A percentile compares a stretch with the other conserved stretches of the same genome.
phyloP scores from a whole-genome alignment of 2,113 vertebrate genomes.

The Capreolus pygargus region DNA sequence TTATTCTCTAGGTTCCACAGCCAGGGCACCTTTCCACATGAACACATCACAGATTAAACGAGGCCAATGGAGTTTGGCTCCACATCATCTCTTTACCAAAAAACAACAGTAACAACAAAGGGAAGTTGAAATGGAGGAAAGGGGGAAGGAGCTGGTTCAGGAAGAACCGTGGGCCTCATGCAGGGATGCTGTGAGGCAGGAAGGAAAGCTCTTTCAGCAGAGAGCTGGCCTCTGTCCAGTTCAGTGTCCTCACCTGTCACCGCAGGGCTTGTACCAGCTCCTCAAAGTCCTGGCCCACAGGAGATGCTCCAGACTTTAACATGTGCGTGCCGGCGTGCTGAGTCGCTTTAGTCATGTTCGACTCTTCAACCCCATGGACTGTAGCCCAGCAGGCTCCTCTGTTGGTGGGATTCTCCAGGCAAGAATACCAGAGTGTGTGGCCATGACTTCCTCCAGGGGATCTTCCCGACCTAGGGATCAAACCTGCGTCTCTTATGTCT shows the following conservation, averaged over 20 bases:
- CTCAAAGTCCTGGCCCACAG: neutral
- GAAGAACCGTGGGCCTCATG: neutral
- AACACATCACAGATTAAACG: neutral
- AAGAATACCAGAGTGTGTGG: neutral
- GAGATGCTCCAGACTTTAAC: neutral
- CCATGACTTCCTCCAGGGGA: neutral
- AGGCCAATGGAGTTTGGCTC: neutral
- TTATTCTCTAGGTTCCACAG: neutral
- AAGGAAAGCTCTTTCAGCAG: neutral
- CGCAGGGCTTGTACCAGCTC: neutral
- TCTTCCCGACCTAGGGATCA: neutral
- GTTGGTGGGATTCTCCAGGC: neutral
- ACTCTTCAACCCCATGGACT: neutral
- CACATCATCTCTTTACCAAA: neutral
- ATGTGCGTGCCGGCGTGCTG: fast-evolving
- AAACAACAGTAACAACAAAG: neutral
- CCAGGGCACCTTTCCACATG: neutral
- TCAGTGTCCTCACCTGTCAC: neutral
- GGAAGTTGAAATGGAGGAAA: neutral
- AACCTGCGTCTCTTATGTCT: neutral
- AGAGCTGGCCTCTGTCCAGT: neutral
- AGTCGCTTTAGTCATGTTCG: neutral
- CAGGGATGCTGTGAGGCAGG: neutral
- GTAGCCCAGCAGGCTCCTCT: neutral
- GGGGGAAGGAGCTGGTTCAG: neutral